These are phyloP conservation scores for Clarias batrachus DNA, from an alignment of 2,113 vertebrate genomes.

Conservation along the genomic window DNA sequence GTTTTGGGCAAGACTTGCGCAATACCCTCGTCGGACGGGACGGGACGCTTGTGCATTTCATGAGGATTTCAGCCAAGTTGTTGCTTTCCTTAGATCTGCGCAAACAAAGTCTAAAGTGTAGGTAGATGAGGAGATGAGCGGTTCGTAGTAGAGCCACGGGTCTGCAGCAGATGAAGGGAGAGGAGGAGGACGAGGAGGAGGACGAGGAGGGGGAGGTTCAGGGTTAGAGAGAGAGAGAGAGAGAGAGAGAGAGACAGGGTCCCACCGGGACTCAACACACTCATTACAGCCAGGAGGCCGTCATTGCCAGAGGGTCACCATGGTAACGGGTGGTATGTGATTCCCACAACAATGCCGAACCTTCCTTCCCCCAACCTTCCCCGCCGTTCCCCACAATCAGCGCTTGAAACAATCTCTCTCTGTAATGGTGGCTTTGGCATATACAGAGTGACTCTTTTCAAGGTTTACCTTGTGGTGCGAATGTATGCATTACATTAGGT, in stretches of 20 bases:
- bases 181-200: slow-evolving; percentile 5
- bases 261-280: slow-evolving; percentile 69
- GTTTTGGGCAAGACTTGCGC: slow-evolving; percentile 3
- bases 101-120: slow-evolving; percentile 8
- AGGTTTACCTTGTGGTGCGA: neutral
- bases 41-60: slow-evolving; percentile 70
- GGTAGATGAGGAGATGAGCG: neutral
- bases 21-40: slow-evolving; percentile 60
- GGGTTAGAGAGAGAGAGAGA: slow-evolving; percentile 39
- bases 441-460: slow-evolving; percentile 19
- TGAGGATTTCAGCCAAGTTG: slow-evolving; percentile 21
- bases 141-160: slow-evolving; percentile 36
- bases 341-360: slow-evolving; percentile 75
- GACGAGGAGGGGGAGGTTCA: slow-evolving; percentile 32
- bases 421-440: neutral
- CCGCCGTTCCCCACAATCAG: slow-evolving; percentile 52
- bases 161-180: slow-evolving; percentile 55
- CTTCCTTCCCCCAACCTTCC: slow-evolving; percentile 55
- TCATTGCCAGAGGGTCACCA: slow-evolving; percentile 69
- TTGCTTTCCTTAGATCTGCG: slow-evolving; percentile 13
- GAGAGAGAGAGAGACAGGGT: slow-evolving; percentile 36
- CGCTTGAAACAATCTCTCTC: slow-evolving; percentile 32
- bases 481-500: neutral
- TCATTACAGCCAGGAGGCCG: slow-evolving; percentile 73
- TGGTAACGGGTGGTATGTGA: slow-evolving; percentile 74